These are phyloP conservation scores for Kuschelorhynchus macadamiae DNA, from an alignment of 2,888 invertebrate species.

Conservation along the genomic window DNA sequence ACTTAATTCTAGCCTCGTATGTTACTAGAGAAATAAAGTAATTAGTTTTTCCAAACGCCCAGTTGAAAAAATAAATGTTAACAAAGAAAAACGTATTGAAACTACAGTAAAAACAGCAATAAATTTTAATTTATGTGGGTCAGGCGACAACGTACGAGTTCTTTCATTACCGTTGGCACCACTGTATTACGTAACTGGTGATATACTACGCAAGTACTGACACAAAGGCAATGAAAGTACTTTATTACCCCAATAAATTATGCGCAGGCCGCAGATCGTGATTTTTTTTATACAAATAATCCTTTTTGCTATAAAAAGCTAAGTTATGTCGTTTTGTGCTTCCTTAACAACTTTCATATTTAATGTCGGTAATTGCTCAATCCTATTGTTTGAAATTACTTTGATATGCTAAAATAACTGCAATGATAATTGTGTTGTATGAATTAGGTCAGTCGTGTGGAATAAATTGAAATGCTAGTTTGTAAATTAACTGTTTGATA, in stretches of 20 bases:
- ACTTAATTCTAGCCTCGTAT: too few relatives aligned
- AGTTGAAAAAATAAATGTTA: background rate
- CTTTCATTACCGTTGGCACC: conserved; percentile 41
- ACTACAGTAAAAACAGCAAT: conserved; percentile 21
- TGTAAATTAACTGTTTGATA: too few relatives aligned
- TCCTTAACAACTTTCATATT: conserved; percentile 25
- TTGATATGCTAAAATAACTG: conserved; percentile 17
- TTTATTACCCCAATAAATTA: conserved; percentile 37
- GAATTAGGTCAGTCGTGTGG: conserved; percentile 26
- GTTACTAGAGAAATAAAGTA: too few relatives aligned
- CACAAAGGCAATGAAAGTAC: conserved; percentile 8
- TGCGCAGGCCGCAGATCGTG: conserved; percentile 21
- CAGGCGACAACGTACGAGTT: conserved; percentile 32
- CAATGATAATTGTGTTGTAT: conserved; percentile 2
- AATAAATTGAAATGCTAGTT: too few relatives aligned
- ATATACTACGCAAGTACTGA: conserved; percentile 19
- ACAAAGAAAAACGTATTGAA: conserved; percentile 5
- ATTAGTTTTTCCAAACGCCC: too few relatives aligned
- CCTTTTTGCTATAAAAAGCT: conserved; percentile 10
- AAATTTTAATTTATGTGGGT: conserved; percentile 43
- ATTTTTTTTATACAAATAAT: conserved; percentile 32
- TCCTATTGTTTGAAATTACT: conserved; percentile 30
- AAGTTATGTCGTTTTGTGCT: conserved; percentile 17
- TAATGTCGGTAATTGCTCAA: conserved; percentile 33
- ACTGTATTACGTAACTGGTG: conserved; percentile 33